These are phyloP conservation scores for Ploceus nigricollis DNA, from an alignment of 2,113 vertebrate species.

Conservation along the genomic window DNA sequence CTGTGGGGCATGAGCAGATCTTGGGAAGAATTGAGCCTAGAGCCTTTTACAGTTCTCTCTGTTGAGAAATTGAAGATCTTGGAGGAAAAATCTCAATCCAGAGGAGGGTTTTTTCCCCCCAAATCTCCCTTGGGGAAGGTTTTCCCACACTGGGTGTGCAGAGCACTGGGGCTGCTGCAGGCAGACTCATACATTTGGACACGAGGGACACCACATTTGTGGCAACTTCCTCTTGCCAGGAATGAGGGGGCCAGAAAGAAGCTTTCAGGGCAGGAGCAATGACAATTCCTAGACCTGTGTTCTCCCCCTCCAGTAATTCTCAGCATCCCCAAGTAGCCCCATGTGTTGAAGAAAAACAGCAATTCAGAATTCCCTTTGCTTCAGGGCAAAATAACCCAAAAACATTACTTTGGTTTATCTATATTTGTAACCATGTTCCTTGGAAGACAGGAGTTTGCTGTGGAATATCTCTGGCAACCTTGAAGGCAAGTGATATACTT, in stretches of 20 bases:
- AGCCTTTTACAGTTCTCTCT: background rate
- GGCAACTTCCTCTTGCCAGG: background rate
- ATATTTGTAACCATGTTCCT: background rate
- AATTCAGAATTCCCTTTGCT: background rate
- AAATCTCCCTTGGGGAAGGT: background rate
- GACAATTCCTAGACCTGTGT: background rate
- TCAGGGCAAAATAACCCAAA: background rate
- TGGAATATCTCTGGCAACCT: background rate
- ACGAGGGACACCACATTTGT: background rate
- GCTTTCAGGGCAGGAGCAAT: background rate
- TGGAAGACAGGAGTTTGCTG: background rate
- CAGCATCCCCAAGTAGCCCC: background rate
- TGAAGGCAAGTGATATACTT: background rate
- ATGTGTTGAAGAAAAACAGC: background rate
- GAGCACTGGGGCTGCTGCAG: background rate
- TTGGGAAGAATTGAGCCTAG: background rate
- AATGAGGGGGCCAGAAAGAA: background rate
- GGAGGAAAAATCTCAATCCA: background rate
- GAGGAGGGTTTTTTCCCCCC: accelerated
- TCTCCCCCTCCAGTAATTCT: background rate
- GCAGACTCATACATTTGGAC: background rate
- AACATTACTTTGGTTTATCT: background rate
- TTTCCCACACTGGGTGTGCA: background rate
- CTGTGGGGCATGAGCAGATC: background rate
- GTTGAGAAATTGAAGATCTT: background rate